Evolutionary conservation across 2,888 invertebrate species (phyloP), one percentile per base, ranked within the genome.

Genomic region (Archips xylosteana): DNA sequence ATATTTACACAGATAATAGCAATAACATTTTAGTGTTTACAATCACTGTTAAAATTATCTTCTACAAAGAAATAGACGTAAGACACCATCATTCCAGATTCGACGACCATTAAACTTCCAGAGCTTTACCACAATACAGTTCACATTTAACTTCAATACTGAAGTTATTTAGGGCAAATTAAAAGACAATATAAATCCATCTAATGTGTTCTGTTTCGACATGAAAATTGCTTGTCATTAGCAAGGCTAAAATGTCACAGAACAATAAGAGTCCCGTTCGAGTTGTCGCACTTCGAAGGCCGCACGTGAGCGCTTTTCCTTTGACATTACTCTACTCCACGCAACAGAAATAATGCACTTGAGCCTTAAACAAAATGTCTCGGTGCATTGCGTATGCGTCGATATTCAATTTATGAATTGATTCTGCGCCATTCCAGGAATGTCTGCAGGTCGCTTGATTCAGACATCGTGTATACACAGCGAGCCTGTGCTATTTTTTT

Each of bases 211-310:
- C 83, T 84, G 81, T 94, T 94, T 89, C 92, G 89, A 92, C 92
- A 93, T 85, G 88, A 75, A 92, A 94, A 94, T 94, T 93, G 91
- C 89, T 92, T 89, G 91, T 93, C 89, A 94, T 93, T 94, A 92
- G 92, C 87, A 85, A 89, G 89, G 87, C 92, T 92, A 85, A 94
- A 94, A 94, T 94, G 93, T 94, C 94, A 93, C 89, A 91, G 94
- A 93, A 94, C 94, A 94, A 94, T 94, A 89, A 89, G 83, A 83
- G 87, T 83, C 81, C 81, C 80, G 80, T 79, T 83, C 82, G 84
- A 82, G 75, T 77, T 83, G 83, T 85, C 90, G 89, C 74, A 67
- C 72, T 12, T 32, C 78, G 76, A 76, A 77, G 78, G 78, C 77
- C 75, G 77, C 73, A 77, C 78, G 78, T 78, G 94, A 92, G 89